Evolutionary conservation across 2,113 vertebrate genomes (phyloP).

Genomic region (Saccopteryx leptura): DNA sequence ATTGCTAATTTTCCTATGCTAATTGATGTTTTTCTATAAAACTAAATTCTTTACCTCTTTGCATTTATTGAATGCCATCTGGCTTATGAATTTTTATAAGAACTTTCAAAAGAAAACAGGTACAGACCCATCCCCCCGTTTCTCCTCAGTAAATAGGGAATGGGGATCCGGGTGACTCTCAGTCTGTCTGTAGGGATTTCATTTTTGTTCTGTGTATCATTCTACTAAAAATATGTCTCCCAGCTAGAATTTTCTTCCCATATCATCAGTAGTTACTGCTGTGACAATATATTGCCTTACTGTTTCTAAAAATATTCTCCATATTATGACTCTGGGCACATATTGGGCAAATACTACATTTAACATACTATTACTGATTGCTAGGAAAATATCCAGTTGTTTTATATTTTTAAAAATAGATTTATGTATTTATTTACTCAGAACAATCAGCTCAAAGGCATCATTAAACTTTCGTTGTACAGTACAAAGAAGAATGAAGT

Average conservation of each 20-base stretch:
- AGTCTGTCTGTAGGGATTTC: constrained; percentile 29
- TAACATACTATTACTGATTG: neutral
- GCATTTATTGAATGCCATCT: constrained; percentile 84
- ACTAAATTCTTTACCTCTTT: constrained; percentile 84
- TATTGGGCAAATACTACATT: neutral
- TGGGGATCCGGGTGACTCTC: constrained; percentile 44
- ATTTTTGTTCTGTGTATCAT: neutral
- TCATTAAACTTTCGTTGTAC: neutral
- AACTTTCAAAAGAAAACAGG: constrained; percentile 69
- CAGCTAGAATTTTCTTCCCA: neutral
- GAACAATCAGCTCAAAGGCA: constrained; percentile 34
- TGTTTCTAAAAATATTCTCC: neutral
- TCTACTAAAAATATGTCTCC: constrained; percentile 35
- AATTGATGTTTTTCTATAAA: constrained; percentile 86
- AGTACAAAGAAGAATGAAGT: neutral
- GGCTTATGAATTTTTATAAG: constrained; percentile 85
- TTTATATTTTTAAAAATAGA: constrained; percentile 8
- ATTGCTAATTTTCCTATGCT: constrained; percentile 84
- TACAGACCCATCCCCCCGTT: neutral
- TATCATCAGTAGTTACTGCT: neutral
- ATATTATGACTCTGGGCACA: constrained; percentile 7
- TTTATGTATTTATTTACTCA: constrained; percentile 20
- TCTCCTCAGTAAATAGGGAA: constrained; percentile 34
- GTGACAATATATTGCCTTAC: neutral
- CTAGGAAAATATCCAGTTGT: neutral